Base-by-base conservation (phyloP, 2,113 vertebrate genomes). In the Ranitomeya variabilis region DNA sequence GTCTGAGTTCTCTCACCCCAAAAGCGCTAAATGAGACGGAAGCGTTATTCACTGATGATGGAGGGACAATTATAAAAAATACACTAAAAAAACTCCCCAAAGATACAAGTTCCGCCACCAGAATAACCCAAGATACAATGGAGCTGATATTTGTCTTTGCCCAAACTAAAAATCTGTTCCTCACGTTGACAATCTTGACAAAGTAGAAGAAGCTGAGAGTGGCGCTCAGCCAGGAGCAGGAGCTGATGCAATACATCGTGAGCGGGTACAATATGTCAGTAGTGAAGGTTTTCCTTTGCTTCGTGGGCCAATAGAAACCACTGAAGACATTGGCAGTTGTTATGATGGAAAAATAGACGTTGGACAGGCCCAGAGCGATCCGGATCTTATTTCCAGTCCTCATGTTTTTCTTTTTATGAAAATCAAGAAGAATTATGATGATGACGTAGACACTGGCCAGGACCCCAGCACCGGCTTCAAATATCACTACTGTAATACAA, bases 121-220 rank as follows among this genome's bases (percentile, higher is more conserved):
- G n/a, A 31, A 87, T 79, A 51, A 79, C 14, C 73, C 85, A 52
- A 8, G 85, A 62, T 7, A 86, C 59, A 13, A 67, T 2, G 4
- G 37, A 11, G 19, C 62, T 21, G 6, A 86, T 79, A 45, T 64
- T 79, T 7, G 23, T 11, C 60, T 86, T 86, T 6, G 79, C 37
- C 74, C 37, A 26, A 6, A 76, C 12, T 7, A 86, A 21, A 52
- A 14, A 23, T 15, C 14, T 21, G 6, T 13, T 19, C 31, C n/a
- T 66, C 11, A 86, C 52, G 14, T 26, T 51, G 14, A n/a, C 60
- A 15, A 86, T 78, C 59, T 86, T 86, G 15, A 86, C 16, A 4
- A 78, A 86, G 45, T 79, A 86, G 60, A 79, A 86, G 31, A 86
- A 78, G 19, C 85, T 79, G 14, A 86, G 85, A 23, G 74, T 37